Base-by-base conservation (phyloP, 2,113 vertebrate genomes). In the Lutjanus erythropterus region DNA sequence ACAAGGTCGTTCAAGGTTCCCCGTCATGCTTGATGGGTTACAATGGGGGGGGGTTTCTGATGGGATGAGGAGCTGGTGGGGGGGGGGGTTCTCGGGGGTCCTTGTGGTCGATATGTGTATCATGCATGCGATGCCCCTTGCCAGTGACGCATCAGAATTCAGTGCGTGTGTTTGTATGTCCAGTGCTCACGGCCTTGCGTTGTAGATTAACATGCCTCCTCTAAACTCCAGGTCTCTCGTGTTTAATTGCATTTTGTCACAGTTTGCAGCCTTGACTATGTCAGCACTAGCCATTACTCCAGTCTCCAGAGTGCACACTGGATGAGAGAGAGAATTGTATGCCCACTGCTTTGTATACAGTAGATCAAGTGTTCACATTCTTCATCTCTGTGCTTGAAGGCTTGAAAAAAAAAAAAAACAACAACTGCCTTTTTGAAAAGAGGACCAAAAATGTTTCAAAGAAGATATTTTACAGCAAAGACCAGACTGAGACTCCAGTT, bases 1-100 rank as follows among this genome's bases (percentile, higher is more conserved):
- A 87, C 87, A 93, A 92, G 92, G 93, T 90, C 66, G 23, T 80
- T 91, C 90, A 94, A 93, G 91, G 90, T 90, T 83, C 67, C 39
- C 65, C 58, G 71, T 88, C 70, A 81, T 67, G 85, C 84, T 72
- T 84, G 78, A 84, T 65, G 71, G 56, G 83, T 75, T 83, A 64
- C 49, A 71, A 33, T 41, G 53, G 85, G 53, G 52, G 83, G 53
- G 59, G 47, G 55, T 31, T 58, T 82, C 7, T 86, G 70, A 81
- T 71, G 19, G 41, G 58, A 72, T 71, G 52, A 70, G 49, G 42
- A 65, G 33, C 29, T 11, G 60, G n/a, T n/a, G 12, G 42, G 39
- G 46, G 46, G 37, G 11, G 29, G 25, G 29, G 6, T 35, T 81
- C 14, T 16, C 19, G 46, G 41, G 64, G 59, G 50, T 73, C 42